Evolutionary conservation across 1,140 invertebrate species (phyloP), one percentile per base, ranked within the genome.

Genomic region (Drosophila triauraria): DNA sequence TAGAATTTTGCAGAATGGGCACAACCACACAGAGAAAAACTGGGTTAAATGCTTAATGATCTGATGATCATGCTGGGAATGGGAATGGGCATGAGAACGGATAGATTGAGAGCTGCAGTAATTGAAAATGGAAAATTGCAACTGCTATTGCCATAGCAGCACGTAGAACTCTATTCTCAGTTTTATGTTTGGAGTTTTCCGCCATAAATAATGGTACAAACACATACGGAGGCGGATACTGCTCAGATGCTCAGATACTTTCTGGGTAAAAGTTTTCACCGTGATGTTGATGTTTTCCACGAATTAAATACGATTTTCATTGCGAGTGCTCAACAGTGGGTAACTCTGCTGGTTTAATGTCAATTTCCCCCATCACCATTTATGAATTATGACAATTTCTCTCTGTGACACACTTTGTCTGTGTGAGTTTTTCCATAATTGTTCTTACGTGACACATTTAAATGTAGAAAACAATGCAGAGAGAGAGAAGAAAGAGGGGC

Each of bases 41-140:
- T 72, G 58, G 78, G 78, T 79, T 80, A 80, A 80, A 80, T 75
- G 62, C 78, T 72, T 80, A 79, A 74, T 79, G 77, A 74, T 74
- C 40, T 50, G 51, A 48, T 65, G 25, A 51, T 43, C 58, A 53
- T 59, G 72, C 46, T 78, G 77, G 53, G 67, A 51, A 71, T 59
- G 59, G 30, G 32, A 51, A 57, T 54, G 35, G 30, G 32, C 43
- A 57, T 54, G 35, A 35, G 32, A 35, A 43, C 43, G 3, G 62
- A 5, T 20, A 23, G n/a, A 57, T 13, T 48, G 47, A 10, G 48
- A 70, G 35, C 48, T 70, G 40, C 50, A 58, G 54, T 46, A 67
- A 67, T 60, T 67, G 63, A 30, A 67, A 61, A 54, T 74, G 27
- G 64, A 44, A 59, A 70, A 75, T 60, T 43, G 67, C 57, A 56